phyloP scores from a whole-genome alignment of 2,797 vertebrate genomes.

The Clamator glandarius region DNA sequence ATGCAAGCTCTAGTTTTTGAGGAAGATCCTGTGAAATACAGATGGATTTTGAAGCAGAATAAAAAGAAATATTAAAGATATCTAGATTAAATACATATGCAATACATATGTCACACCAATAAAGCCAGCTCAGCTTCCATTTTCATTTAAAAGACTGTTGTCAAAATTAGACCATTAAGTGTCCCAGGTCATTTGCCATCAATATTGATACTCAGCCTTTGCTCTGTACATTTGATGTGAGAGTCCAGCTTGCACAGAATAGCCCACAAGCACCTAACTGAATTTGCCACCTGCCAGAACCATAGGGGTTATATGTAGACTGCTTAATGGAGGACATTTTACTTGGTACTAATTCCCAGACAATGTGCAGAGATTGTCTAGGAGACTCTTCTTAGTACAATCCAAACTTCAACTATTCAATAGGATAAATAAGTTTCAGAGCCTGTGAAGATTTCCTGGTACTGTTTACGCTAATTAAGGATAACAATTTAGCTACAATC shows the following conservation, averaged over 20 bases:
- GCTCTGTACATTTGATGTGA: background rate
- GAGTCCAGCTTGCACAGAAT: background rate
- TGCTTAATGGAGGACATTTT: background rate
- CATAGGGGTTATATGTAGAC: background rate
- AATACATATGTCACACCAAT: background rate
- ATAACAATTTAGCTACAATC: rapidly evolving
- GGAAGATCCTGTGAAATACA: background rate
- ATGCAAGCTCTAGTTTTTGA: background rate
- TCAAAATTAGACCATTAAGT: background rate
- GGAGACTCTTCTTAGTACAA: background rate
- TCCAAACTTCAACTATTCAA: background rate
- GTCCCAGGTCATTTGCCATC: background rate
- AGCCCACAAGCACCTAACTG: background rate
- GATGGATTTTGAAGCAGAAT: background rate
- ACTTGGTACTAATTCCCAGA: background rate
- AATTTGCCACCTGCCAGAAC: background rate
- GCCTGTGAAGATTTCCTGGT: background rate
- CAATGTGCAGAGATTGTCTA: background rate
- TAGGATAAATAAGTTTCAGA: background rate
- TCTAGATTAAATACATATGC: background rate
- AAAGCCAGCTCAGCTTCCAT: background rate
- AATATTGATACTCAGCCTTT: background rate
- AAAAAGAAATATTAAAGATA: background rate
- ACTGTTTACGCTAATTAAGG: background rate
- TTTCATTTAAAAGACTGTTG: background rate